Percentiles rank a stretch among this genome's conserved stretches.
Conservation (phyloP, 1,140 invertebrate species). For the Drosophila oshimai region DNA sequence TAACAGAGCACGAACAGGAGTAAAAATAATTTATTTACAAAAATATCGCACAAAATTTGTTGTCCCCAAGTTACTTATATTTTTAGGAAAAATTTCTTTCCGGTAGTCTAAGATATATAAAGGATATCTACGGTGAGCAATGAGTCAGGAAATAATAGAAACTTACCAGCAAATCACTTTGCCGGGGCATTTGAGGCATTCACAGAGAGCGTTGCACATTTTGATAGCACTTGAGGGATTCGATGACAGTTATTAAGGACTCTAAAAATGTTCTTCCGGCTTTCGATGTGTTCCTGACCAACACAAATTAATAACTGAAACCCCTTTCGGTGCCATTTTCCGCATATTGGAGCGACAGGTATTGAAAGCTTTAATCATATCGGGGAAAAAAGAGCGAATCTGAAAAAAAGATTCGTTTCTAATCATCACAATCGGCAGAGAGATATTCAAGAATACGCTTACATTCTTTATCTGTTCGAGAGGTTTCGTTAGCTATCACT, state of each 20-base stretch:
- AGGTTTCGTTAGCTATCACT: background rate
- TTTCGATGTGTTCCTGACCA: conserved; percentile 22
- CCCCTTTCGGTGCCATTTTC: background rate
- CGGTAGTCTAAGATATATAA: no score
- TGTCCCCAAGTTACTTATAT: no score
- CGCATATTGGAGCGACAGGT: conserved; percentile 17
- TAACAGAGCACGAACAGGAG: no score
- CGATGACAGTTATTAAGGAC: background rate
- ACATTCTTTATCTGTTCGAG: background rate
- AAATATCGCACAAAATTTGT: no score
- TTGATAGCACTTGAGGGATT: conserved; percentile 13
- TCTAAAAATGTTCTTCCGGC: conserved; percentile 2
- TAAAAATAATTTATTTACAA: no score
- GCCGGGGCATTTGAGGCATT: conserved; percentile 74
- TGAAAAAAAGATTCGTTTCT: conserved; percentile 59
- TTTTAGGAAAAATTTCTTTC: no score
- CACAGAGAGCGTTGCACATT: conserved; percentile 72
- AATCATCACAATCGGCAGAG: conserved; percentile 32
- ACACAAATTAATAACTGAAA: conserved; percentile 61
- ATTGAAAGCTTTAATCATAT: conserved; percentile 71
- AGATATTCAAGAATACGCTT: conserved; percentile 10
- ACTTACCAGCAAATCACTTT: conserved; percentile 78
- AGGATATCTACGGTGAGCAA: background rate
- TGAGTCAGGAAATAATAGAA: conserved; percentile 25
- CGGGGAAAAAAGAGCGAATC: conserved; percentile 33